These are phyloP conservation scores for Cetoscarus ocellatus DNA, from an alignment of 2,797 vertebrate species.

Conservation along the genomic window DNA sequence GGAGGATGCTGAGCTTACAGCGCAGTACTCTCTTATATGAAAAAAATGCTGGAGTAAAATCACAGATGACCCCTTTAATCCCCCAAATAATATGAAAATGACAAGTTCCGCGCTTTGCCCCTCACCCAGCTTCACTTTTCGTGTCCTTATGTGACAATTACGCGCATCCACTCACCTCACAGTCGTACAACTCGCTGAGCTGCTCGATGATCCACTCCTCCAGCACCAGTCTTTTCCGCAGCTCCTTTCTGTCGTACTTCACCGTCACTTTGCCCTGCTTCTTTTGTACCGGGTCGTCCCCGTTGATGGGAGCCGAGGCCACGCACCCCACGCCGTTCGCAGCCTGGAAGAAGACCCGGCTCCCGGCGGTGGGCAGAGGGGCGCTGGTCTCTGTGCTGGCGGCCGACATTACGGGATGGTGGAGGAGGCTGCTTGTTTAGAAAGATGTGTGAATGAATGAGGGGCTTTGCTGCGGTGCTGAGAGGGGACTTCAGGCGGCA, in stretches of 20 bases:
- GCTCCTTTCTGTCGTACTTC: constrained; percentile 98
- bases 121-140: background rate
- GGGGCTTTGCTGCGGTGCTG: constrained; percentile 20
- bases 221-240: constrained; percentile 94
- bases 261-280: constrained; percentile 98
- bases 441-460: constrained; percentile 50
- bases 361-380: constrained; percentile 73
- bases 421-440: constrained; percentile 13
- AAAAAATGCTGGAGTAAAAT: background rate
- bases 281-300: constrained; percentile 87
- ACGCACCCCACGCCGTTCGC: constrained; percentile 87
- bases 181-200: constrained; percentile 95
- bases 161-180: constrained; percentile 86
- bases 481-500: constrained; percentile 27
- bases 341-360: constrained; percentile 80
- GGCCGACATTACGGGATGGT: constrained; percentile 69
- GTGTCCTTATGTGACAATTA: background rate
- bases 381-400: constrained; percentile 80
- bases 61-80: background rate
- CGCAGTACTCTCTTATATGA: background rate
- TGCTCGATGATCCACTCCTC: constrained; percentile 99
- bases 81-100: background rate
- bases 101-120: background rate
- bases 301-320: constrained; percentile 77
- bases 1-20: background rate